phyloP scores from a whole-genome alignment of 2,113 vertebrate species.

The Trogon surrucura region DNA sequence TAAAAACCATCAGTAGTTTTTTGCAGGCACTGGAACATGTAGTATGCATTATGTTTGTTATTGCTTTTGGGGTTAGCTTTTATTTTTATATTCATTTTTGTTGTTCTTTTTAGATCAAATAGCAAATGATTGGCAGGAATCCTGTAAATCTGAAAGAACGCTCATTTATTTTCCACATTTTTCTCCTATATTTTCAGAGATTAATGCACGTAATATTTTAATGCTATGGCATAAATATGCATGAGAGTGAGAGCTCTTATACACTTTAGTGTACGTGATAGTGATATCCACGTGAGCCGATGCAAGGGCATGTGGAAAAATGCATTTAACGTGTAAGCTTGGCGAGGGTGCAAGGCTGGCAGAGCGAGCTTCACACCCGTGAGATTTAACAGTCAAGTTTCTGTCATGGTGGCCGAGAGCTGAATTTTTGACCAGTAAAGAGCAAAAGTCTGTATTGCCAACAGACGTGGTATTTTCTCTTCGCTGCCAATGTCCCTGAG shows the following conservation, averaged over 20 bases:
- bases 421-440: neutral
- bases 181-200: conserved; percentile 51
- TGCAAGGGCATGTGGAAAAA: neutral
- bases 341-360: neutral
- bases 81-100: neutral
- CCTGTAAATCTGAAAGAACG: conserved; percentile 26
- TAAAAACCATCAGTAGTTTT: neutral
- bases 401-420: neutral
- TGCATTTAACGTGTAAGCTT: neutral
- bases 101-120: conserved; percentile 46
- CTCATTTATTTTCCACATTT: conserved; percentile 43
- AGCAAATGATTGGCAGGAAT: conserved; percentile 52
- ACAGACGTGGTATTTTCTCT: neutral
- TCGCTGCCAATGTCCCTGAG: neutral
- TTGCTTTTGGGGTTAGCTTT: neutral
- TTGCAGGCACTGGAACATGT: neutral
- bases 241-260: neutral
- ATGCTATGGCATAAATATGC: conserved; percentile 59
- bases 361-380: rapidly evolving
- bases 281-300: neutral
- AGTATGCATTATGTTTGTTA: neutral
- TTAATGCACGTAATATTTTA: conserved; percentile 27
- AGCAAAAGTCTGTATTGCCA: neutral
- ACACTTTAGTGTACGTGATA: neutral
- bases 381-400: neutral